Evolutionary conservation across 2,888 invertebrate genomes (phyloP), one percentile per base, ranked within the genome.

Genomic region (Drosophila infuscata): DNA sequence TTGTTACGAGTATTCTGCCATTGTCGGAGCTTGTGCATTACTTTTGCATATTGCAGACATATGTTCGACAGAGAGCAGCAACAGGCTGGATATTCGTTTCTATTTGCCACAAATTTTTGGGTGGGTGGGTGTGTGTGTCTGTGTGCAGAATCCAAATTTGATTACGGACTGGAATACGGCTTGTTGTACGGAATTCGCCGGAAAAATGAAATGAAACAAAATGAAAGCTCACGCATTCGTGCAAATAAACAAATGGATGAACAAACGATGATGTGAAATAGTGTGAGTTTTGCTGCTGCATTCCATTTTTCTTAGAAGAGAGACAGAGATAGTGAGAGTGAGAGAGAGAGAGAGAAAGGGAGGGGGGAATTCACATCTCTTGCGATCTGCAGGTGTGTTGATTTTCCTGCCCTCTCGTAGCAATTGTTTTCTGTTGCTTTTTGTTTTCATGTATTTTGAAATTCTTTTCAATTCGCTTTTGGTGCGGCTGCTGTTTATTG

Each of bases 11-110:
- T 51, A 74, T 78, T 75, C 61, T 36, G 66, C 75, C 71, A 75
- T 63, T 78, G 77, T 71, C 64, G 52, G 36, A 53, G 75, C 79
- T 83, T 88, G 75, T 88, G 88, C 88, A 85, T 86, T 86, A 85
- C 86, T 88, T 85, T 85, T 87, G 85, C 87, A 87, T 89, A 89
- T 87, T 87, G 87, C 87, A 89, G 88, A 87, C 87, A 87, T 82
- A 80, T 87, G 87, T 87, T 87, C 88, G 70, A 71, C 58, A 79
- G 79, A 59, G 79, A 78, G 78, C 78, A 78, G 78, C 78, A 78
- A 78, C 78, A 79, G 79, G 77, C 79, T 48, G 56, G 56, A 65
- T 57, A 41, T 41, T 54, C 46, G 59, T 49, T 71, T 53, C 51
- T 17, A 25, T 30, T 59, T 59, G 57, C 68, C 70, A 72, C 56